Base-by-base conservation (phyloP, 2,888 invertebrate species). In the Nymphalis urticae region DNA sequence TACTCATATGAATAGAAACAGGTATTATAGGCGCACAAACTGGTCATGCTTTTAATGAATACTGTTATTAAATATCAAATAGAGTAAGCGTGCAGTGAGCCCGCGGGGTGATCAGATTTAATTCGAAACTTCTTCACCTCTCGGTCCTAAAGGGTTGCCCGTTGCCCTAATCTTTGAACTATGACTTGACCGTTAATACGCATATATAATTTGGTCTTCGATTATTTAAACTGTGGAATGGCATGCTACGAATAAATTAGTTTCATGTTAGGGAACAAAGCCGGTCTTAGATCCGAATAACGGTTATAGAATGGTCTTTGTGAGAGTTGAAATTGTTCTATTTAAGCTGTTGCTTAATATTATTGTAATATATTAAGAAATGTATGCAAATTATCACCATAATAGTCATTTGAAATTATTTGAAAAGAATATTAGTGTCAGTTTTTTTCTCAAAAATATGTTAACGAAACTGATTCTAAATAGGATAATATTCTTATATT, bases 101-200 rank as follows among this genome's bases (percentile, higher is more conserved):
- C 73, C 78, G 70, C 77, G 79, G 81, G 81, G 83, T 82, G 83
- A 84, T 82, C 84, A 82, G 84, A 85, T 87, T 87, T 84, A 88
- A 87, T 88, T 88, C 84, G 77, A 86, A 87, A 89, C 87, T 87
- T 88, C 85, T 88, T 90, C 84, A 85, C 87, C 85, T 86, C 80
- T 78, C 80, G 79, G 78, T 82, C 81, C 82, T 82, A 79, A 86
- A 90, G 90, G 92, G 92, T 90, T 88, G 84, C 85, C 87, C 90
- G 86, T 83, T 88, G 90, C 90, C 92, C 89, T 90, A 92, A 92
- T 92, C 92, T 92, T 91, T 92, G 91, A 92, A 92, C 92, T 92
- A 89, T 89, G 89, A 90, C 92, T 92, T 91, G 92, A 92, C 92
- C 92, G 92, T 92, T 92, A 91, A 87, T 89, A 90, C 90, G 92